phyloP scores from a whole-genome alignment of 2,888 invertebrate genomes.

The Xylophagus ater region DNA sequence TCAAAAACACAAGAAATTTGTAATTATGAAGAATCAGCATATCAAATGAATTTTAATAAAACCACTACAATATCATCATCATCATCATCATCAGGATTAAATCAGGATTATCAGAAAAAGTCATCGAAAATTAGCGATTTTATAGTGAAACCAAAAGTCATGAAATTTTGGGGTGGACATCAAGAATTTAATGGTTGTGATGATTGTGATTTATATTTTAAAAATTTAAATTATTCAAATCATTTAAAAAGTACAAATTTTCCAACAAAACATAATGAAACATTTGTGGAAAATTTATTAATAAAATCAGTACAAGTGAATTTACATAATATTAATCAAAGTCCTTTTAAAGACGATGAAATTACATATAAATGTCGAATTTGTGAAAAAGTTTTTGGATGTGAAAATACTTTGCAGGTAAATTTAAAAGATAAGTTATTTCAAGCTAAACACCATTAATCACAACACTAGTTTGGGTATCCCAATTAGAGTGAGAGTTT shows the following conservation, averaged over 20 bases:
- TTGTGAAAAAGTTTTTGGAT: slow-evolving; percentile 39
- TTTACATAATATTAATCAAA: no score
- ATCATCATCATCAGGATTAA: no score
- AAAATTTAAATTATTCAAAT: slow-evolving; percentile 18
- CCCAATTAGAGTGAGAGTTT: no score
- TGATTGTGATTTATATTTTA: slow-evolving; percentile 22
- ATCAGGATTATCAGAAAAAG: no score
- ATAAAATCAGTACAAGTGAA: slow-evolving; percentile 19
- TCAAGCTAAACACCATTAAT: no score
- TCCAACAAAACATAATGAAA: no score
- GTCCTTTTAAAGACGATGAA: slow-evolving; percentile 28
- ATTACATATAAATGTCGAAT: slow-evolving; percentile 36
- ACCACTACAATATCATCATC: no score
- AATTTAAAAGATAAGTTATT: no score
- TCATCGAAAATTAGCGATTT: slow-evolving; percentile 5
- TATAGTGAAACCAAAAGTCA: slow-evolving; percentile 15
- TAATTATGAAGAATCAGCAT: not conserved
- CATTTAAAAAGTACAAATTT: no score
- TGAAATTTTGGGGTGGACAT: slow-evolving; percentile 13
- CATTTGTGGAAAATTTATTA: slow-evolving; percentile 19
- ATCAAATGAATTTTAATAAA: not conserved
- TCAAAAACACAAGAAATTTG: slow-evolving; percentile 23
- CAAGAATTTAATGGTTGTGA: slow-evolving; percentile 12
- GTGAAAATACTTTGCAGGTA: slow-evolving; percentile 36
- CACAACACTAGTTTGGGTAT: no score